These are phyloP conservation scores for Pangasius krempfi DNA, from an alignment of 2,797 vertebrate genomes.

Conservation along the genomic window DNA sequence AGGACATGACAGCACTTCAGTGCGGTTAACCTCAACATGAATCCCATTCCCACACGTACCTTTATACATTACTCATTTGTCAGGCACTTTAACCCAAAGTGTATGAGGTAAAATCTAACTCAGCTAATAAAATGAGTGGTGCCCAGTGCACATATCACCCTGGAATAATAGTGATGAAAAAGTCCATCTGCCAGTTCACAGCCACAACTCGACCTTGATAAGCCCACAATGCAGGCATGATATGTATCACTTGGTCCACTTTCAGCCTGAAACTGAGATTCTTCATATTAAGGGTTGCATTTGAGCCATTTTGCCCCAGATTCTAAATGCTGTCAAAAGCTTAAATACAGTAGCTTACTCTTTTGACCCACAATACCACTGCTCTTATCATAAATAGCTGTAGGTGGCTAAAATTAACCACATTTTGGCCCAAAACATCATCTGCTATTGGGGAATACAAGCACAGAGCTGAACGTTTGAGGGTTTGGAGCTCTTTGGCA, in stretches of 20 bases:
- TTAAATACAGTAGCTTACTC: neutral
- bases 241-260: neutral
- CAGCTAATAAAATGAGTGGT: neutral
- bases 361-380: neutral
- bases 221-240: neutral
- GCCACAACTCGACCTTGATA: neutral
- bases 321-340: neutral
- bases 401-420: neutral
- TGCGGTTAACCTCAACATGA: slow-evolving; percentile 14
- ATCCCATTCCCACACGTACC: neutral
- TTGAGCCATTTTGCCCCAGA: neutral
- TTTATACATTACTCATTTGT: slow-evolving; percentile 9
- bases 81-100: slow-evolving; percentile 1
- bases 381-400: neutral
- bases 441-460: neutral
- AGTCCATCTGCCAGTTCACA: neutral
- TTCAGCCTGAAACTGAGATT: neutral
- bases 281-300: neutral
- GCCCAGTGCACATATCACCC: neutral
- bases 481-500: neutral
- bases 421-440: neutral
- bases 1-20: slow-evolving; percentile 31
- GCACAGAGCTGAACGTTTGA: neutral
- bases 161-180: neutral
- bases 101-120: slow-evolving; percentile 5